Base-by-base conservation (phyloP, 2,797 vertebrate species). In the Pyrocephalus nanus region DNA sequence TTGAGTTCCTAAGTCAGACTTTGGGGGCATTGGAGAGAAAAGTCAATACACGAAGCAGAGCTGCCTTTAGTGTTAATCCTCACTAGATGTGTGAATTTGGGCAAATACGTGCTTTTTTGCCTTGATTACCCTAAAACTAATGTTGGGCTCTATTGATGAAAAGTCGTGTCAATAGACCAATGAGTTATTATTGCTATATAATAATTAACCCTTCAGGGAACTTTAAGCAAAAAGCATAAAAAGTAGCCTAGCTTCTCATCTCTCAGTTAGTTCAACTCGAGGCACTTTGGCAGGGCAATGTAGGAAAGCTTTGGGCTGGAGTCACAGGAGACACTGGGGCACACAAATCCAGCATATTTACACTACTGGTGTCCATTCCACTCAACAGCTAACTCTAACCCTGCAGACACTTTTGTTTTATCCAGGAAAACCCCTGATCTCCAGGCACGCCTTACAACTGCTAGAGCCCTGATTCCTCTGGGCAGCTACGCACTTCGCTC, bases 171-270 rank as follows among this genome's bases (percentile, higher is more conserved):
- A 86, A 83, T 47, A 86, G 30, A 80, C 42, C 9, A 75, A 74
- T 34, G 18, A 80, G 26, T 34, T 90, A 57, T 55, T 90, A 71
- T 66, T 48, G 14, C 42, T 65, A 25, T 12, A 15, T 61, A 43
- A n/a, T 96, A 93, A 94, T 93, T 87, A 87, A 71, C 20, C 30
- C 91, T 93, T 79, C 60, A 92, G 88, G 92, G 84, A 95, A 78
- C 55, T 9, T 5, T 78, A 92, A 92, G 36, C 18, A 75, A 93
- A 93, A 85, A 71, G 34, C 51, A 27, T 48, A 65, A 82, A 57
- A 91, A 61, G 34, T 36, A 51, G 54, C 27, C 42, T 50, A 77
- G 38, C 36, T 90, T 91, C 70, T 83, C 58, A 40, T 94, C 14
- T 69, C 70, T 60, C 47, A 60, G 0, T 42, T 61, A 32, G 32